Evolutionary conservation across 2,113 vertebrate genomes (phyloP), one percentile per base, ranked within the genome.

Genomic region (Onychostruthus taczanowskii): DNA sequence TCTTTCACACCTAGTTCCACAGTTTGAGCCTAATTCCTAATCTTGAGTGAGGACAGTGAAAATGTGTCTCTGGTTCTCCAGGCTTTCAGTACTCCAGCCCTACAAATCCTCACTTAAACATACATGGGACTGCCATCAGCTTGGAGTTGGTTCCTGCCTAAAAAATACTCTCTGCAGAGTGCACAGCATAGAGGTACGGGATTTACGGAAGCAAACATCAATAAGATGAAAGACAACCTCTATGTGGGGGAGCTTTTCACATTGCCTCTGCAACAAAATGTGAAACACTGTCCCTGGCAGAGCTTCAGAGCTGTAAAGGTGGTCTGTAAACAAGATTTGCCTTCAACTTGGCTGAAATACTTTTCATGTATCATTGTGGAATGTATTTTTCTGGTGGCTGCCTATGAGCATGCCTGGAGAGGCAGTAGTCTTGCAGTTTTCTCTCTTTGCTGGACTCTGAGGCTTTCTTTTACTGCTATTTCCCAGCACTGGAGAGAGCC

Each of bases 11-110:
- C 18, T 78, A 9, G 6, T 83, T 90, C 78, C 66, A 52, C 73
- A 49, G 41, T 68, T 80, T 52, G 27, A 93, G 61, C 30, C 43
- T 53, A 63, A 70, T 86, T 85, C 63, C 31, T 90, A 47, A 53
- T 88, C 61, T 66, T 12, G 17, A 90, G 37, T 64, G 23, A 81
- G 64, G 55, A 83, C 85, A 93, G 70, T 76, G 44, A 79, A 92
- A 91, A 68, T 1, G 4, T 78, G 43, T 53, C 44, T 87, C 91
- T 86, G 76, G 16, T 86, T 84, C 68, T 81, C 56, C 24, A 75
- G 35, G 68, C 33, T 81, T 75, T 80, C 43, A 33, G 17, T 64
- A 61, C 58, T 78, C 43, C 58, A 80, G 31, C 31, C 50, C 63
- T 88, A 59, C 56, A 94, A 81, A 89, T 63, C 79, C 61, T 67